Evolutionary conservation across 2,797 vertebrate genomes (phyloP).

Genomic region (Nasua narica): DNA sequence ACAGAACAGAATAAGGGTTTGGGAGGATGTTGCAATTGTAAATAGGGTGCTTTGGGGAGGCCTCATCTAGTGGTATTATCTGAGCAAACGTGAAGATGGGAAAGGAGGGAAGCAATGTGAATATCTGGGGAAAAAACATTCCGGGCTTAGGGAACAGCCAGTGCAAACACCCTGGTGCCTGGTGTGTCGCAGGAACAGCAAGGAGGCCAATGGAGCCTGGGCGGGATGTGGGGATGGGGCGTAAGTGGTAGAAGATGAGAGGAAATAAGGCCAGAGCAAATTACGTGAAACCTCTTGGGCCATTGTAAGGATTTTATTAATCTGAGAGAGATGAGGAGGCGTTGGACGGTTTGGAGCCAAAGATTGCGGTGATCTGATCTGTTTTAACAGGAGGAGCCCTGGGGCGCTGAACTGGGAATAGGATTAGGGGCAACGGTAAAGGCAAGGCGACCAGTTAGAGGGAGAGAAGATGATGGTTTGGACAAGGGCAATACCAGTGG

Average conservation of each 20-base stretch:
- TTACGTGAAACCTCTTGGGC: neutral
- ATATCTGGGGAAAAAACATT: neutral
- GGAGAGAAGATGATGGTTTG: neutral
- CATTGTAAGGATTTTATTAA: neutral
- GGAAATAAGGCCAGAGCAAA: neutral
- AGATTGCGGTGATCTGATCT: neutral
- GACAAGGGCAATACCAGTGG: neutral
- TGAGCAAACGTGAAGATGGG: neutral
- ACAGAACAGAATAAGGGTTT: neutral
- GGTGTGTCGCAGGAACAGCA: too few relatives aligned
- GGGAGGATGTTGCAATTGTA: neutral
- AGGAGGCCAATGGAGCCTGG: neutral
- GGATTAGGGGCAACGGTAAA: neutral
- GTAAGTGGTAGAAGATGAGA: neutral
- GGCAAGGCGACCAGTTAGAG: neutral
- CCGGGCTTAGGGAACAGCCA: neutral
- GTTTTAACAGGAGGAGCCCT: neutral
- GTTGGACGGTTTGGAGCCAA: neutral
- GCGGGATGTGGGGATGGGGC: fast-evolving
- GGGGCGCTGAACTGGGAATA: neutral
- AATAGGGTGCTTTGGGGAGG: neutral
- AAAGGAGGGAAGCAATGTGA: neutral
- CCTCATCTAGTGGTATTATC: neutral
- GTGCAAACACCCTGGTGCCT: neutral
- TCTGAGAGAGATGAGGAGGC: neutral